Evolutionary conservation across 2,888 invertebrate genomes (phyloP), one percentile per base, ranked within the genome.

Genomic region (Ornithoptera priamus): DNA sequence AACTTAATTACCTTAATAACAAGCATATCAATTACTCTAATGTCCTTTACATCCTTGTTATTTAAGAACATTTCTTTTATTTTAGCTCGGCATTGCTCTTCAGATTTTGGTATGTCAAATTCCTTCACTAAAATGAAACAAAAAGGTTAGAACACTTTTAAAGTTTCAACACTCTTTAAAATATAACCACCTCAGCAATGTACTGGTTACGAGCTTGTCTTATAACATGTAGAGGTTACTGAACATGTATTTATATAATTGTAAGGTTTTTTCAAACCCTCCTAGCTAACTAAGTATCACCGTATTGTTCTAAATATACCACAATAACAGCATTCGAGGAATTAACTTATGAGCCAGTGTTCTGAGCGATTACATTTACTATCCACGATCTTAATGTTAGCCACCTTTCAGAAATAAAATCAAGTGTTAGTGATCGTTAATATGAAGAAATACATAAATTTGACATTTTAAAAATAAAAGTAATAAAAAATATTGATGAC

Each of bases 21-120:
- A 71, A 99, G 93, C 94, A 98, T 94, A 88, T 99, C 99, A 82
- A 98, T 97, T 50, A 97, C 95, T 81, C 99, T 94, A 71, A 99
- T 93, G 88, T 99, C 99, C 61, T 94, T 94, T 0, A 98, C 94
- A 86, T 96, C 83, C 80, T 94, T 94, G 85, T 98, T 94, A 80
- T 96, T 96, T 64, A 93, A 67, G 82, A 99, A 99, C 80, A 96
- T 88, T 81, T 97, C 96, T 73, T 96, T 94, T 42, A 99, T 84
- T 85, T 97, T 97, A 0, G 83, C 86, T 75, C 94, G 93, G 78
- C 96, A 95, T 74, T 96, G 94, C 30, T 94, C 92, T 69, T 94
- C 94, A 66, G 92, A 94, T 83, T 96, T 95, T 1, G 97, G 97
- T 70, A 99, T 95, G 86, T 98, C 96, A 86, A 95, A 98, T 75